Base-by-base conservation (phyloP, 2,797 vertebrate species). In the Orestias chungarensis region DNA sequence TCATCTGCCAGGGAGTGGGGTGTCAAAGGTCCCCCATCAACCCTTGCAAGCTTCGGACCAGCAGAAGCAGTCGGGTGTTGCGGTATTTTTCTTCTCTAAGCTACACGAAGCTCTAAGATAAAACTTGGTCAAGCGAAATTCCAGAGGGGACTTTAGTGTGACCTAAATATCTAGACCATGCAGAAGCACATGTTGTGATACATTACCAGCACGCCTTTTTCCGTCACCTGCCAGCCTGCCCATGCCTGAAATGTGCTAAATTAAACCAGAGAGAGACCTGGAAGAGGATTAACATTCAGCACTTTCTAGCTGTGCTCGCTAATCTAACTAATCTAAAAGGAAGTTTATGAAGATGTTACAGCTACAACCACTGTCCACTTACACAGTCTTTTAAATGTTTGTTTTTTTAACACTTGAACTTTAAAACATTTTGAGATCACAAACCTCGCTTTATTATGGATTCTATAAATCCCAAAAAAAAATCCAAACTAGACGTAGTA, bases 261-360 rank as follows among this genome's bases (percentile, higher is more conserved):
- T 92, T 91, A 90, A 87, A 84, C 47, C 1, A 1, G n/a, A n/a
- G n/a, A n/a, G n/a, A 31, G 71, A 75, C 84, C 78, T 83, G 88
- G 87, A 86, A 73, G 67, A n/a, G 11, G 65, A 49, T 88, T 83
- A 85, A 66, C 67, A 80, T 79, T 85, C 87, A 75, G 71, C 17
- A 3, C 68, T 47, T 17, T 68, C 59, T 54, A 76, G 33, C 74
- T 83, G 71, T 4, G 57, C n/a, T 64, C 67, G 44, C 62, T 43
- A 57, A 77, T 78, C 66, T 27, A 23, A 33, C 78, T 86, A 35
- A 81, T 78, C 29, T 78, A 66, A 71, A 10, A 47, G 11, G 42
- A 68, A 62, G 29, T 74, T 66, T n/a, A 59, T 57, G 35, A 46
- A 33, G 15, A 44, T 64, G 29, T 64, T 25, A 64, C 6, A 11